Conservation (phyloP, 2,797 vertebrate species). For the Mus minutoides region DNA sequence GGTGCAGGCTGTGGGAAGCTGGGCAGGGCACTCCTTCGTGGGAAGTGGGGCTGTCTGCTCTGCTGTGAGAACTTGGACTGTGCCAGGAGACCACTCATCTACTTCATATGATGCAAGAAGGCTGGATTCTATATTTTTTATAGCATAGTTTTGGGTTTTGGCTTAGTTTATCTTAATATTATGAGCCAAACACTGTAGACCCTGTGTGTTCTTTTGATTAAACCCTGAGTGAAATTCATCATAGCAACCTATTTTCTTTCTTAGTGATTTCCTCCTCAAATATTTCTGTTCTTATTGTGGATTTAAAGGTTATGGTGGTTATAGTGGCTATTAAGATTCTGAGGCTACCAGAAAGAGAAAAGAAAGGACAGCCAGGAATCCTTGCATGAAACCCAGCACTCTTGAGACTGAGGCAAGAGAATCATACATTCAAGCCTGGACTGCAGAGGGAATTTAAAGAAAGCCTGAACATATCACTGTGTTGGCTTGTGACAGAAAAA, state of each 20-base stretch:
- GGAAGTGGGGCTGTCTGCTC: not conserved
- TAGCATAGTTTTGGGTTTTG: constrained; percentile 16
- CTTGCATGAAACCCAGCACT: not conserved
- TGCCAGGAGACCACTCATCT: not conserved
- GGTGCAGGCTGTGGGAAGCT: not conserved
- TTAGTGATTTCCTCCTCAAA: constrained; percentile 14
- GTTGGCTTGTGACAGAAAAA: not conserved
- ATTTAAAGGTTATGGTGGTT: constrained; percentile 13
- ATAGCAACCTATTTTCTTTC: constrained; percentile 20
- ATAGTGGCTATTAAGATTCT: not conserved
- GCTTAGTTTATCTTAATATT: constrained; percentile 29
- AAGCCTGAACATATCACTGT: not conserved
- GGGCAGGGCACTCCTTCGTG: not conserved
- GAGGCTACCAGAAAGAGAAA: not conserved
- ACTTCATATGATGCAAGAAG: constrained; percentile 28
- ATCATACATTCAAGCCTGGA: not conserved
- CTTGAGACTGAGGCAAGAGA: not conserved
- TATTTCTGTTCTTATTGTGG: not conserved
- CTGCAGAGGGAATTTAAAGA: not conserved
- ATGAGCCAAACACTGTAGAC: not conserved
- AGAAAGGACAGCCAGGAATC: not conserved
- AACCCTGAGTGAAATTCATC: constrained; percentile 26
- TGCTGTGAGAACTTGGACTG: not conserved
- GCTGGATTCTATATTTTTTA: constrained; percentile 26
- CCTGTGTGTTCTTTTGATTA: constrained; percentile 19